Base-by-base conservation (phyloP, 1,140 invertebrate species). In the Papilio xuthus region DNA sequence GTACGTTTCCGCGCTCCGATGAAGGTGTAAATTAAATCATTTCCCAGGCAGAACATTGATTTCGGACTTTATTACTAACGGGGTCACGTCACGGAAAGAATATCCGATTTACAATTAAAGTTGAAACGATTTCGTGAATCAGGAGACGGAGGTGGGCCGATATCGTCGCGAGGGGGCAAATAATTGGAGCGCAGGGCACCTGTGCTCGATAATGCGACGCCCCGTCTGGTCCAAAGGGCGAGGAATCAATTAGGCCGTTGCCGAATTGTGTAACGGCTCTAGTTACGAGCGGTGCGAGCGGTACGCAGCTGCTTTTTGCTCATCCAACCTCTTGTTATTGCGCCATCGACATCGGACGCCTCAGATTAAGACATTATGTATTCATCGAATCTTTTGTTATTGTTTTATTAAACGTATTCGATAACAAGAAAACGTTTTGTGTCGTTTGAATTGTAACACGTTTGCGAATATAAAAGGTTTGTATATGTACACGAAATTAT, bases 181-280 rank as follows among this genome's bases (percentile, higher is more conserved):
- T 93, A 90, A 89, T 89, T 85, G 88, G 85, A 86, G 86, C 84
- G 85, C 77, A 84, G 86, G 83, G 89, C 90, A 93, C 92, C 92
- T 92, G 92, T 89, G 91, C 84, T 89, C 92, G 86, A 90, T 93
- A 93, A 93, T 93, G 89, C 89, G 89, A 86, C 88, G 89, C 86
- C 89, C 90, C 89, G 90, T 92, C 92, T 92, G 89, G 87, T 78
- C 90, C 86, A 90, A 92, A 91, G 92, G 90, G 90, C 90, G 90
- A 92, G 88, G 90, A 93, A 92, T 93, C 92, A 93, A 93, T 93
- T 92, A 93, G 92, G 90, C 85, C 86, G 86, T 89, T 87, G 83
- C 90, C 86, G 88, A 93, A 91, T 91, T 93, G 91, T 88, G 89
- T 92, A 93, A 93, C 89, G 90, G 84, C 85, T 91, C 87, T 89